These are phyloP conservation scores for Xestia c-nigrum DNA, from an alignment of 2,888 invertebrate species.

Conservation along the genomic window DNA sequence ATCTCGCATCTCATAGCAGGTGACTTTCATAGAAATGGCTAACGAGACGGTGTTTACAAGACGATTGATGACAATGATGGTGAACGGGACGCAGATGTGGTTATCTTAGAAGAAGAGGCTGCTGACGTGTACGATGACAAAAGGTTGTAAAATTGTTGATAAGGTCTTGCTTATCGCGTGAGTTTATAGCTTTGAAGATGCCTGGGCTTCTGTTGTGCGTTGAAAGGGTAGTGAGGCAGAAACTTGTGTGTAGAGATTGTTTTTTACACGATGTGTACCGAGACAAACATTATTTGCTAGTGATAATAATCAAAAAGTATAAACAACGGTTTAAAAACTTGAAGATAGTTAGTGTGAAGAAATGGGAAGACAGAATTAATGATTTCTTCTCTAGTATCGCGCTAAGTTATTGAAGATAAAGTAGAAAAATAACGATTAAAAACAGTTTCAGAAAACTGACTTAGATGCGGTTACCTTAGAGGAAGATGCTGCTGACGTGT, in stretches of 20 bases:
- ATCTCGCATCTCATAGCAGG: slow-evolving; percentile 83
- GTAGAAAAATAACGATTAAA: background rate
- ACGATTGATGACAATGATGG: slow-evolving; percentile 62
- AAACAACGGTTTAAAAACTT: background rate
- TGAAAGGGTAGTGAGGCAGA: background rate
- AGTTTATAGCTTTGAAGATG: slow-evolving; percentile 30
- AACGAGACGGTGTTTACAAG: slow-evolving; percentile 66
- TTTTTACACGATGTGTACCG: background rate
- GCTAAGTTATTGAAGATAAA: background rate
- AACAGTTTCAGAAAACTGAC: slow-evolving; percentile 1
- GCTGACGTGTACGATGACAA: slow-evolving; percentile 53
- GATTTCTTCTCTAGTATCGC: background rate
- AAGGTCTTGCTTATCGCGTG: slow-evolving; percentile 43
- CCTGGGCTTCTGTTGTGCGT: slow-evolving; percentile 30
- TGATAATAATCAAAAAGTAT: background rate
- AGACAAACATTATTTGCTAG: background rate
- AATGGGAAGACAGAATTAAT: background rate
- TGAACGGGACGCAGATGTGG: slow-evolving; percentile 48
- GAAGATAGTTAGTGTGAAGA: background rate
- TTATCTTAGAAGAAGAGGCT: slow-evolving; percentile 58
- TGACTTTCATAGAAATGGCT: slow-evolving; percentile 77
- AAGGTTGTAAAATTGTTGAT: slow-evolving; percentile 57
- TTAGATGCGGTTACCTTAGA: slow-evolving; percentile 52
- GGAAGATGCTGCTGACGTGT: slow-evolving; percentile 50
- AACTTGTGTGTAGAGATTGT: background rate